A percentile compares a stretch with the other conserved stretches of the same genome.
Conservation (phyloP, 1,140 invertebrate species). For the Bombus impatiens region DNA sequence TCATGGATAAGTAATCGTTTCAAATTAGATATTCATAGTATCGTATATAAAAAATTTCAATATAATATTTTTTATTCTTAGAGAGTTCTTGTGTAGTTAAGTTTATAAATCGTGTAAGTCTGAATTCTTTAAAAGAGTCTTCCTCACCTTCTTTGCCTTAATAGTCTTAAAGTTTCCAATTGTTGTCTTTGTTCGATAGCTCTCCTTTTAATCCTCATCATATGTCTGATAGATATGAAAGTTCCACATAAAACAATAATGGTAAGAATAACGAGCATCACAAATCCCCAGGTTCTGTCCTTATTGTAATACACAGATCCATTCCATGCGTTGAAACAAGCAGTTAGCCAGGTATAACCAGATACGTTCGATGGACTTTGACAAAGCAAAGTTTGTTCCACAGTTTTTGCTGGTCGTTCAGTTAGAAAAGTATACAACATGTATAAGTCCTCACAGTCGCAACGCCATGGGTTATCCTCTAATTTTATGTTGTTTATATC, state of each 20-base stretch:
- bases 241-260: slow-evolving; percentile 82
- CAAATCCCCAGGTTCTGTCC: slow-evolving; percentile 85
- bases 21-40: no score
- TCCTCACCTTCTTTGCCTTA: slow-evolving; percentile 83
- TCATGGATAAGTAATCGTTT: not conserved
- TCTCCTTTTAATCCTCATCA: slow-evolving; percentile 83
- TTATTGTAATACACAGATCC: slow-evolving; percentile 71
- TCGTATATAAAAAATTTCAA: not conserved
- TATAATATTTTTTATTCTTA: not conserved
- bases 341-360: slow-evolving; percentile 86
- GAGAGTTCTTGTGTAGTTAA: not conserved
- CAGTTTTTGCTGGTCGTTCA: slow-evolving; percentile 83
- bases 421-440: slow-evolving; percentile 85
- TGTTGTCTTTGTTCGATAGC: slow-evolving; percentile 78
- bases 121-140: not conserved
- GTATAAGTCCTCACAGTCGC: slow-evolving; percentile 85
- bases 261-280: slow-evolving; percentile 74
- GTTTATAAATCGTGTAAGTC: no score
- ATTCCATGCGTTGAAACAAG: slow-evolving; percentile 85
- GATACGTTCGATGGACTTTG: slow-evolving; percentile 84
- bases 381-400: slow-evolving; percentile 80
- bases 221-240: slow-evolving; percentile 80
- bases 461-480: slow-evolving; percentile 88
- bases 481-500: slow-evolving; percentile 84
- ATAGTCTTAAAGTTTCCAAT: slow-evolving; percentile 84